Evolutionary conservation across 2,797 vertebrate genomes (phyloP), one percentile per base, ranked within the genome.

Genomic region (Epinephelus awoara): DNA sequence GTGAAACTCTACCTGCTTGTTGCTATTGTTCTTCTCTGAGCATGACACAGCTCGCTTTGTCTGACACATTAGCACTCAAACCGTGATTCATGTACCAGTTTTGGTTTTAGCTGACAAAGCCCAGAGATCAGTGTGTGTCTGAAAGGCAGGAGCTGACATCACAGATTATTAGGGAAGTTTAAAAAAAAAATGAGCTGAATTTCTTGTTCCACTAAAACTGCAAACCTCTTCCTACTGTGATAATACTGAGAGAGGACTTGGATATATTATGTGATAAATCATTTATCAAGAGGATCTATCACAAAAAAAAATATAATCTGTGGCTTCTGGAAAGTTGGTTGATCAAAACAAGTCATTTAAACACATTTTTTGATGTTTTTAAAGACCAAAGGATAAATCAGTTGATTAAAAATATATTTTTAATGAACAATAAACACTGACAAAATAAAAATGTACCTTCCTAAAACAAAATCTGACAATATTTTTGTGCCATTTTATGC

Each of bases 1-100:
- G 65, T 72, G 89, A 87, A 92, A 94, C 84, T 13, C 47, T 5
- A 90, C 69, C 86, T 67, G 49, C 10, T 54, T 75, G 80, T 89
- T 56, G 18, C 57, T 18, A 1, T 17, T 47, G 17, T 67, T 79
- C 14, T 59, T 38, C 49, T 77, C 23, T 2, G 25, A 66, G 82
- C 78, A 58, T 52, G 69, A 73, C 75, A 47, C 79, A 15, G 61
- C 84, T 74, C 2, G 67, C 77, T 75, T 17, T 15, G n/a, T 67
- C 58, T 47, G 75, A 86, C 47, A 52, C 65, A 40, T 42, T 5
- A n/a, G n/a, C n/a, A 15, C 12, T 34, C 23, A 29, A 25, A n/a
- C 14, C 1, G 21, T 27, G 61, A 75, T 58, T 77, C 50, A 38
- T 21, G 9, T 23, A 21, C 11, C 27, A 29, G 23, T 29, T 56